These are phyloP conservation scores for Eriosoma lanigerum DNA, from an alignment of 1,140 invertebrate species.

Conservation along the genomic window DNA sequence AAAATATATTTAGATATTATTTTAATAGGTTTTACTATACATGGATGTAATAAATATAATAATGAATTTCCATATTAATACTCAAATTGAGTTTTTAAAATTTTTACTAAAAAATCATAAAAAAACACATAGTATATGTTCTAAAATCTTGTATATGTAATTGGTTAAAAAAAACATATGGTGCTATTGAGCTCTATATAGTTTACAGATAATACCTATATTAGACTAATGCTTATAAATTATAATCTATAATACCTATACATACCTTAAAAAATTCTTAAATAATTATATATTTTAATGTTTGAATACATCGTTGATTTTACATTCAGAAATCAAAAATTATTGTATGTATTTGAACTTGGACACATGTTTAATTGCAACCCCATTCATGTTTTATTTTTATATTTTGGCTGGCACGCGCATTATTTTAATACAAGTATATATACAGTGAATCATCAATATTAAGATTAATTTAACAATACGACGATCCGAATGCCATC, in stretches of 20 bases:
- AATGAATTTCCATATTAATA: background rate
- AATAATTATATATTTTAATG: background rate
- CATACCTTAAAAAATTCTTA: background rate
- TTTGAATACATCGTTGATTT: conserved; percentile 2
- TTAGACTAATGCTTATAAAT: background rate
- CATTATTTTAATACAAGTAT: no score
- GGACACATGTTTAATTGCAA: no score
- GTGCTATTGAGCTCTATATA: background rate
- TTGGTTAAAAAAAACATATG: background rate
- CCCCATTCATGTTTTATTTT: no score
- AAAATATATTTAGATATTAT: no score
- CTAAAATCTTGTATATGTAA: background rate
- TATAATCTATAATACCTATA: no score
- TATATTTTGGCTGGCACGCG: no score
- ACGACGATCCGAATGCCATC: no score
- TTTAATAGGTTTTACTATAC: no score
- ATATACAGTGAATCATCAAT: no score
- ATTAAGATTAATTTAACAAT: no score
- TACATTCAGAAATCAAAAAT: background rate
- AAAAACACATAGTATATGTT: background rate
- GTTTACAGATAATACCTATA: background rate
- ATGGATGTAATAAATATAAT: no score
- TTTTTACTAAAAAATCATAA: background rate
- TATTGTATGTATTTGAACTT: background rate
- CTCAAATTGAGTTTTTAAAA: background rate